These are phyloP conservation scores for Anhinga anhinga DNA, from an alignment of 2,113 vertebrate species.

Conservation along the genomic window DNA sequence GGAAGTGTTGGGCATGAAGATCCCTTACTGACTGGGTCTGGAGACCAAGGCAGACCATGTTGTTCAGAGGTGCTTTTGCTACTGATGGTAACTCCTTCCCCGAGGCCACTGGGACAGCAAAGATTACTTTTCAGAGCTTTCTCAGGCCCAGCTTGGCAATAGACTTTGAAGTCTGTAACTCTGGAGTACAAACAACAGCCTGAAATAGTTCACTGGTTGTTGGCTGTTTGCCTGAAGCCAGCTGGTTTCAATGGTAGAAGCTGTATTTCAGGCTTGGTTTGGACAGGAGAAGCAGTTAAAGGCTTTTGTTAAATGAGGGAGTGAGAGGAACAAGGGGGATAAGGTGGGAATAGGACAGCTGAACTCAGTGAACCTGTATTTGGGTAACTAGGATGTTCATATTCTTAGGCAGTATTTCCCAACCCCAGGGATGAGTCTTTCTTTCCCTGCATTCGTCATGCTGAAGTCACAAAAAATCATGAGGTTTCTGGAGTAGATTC, in stretches of 20 bases:
- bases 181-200: neutral
- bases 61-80: neutral
- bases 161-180: neutral
- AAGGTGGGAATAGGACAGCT: neutral
- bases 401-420: neutral
- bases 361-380: neutral
- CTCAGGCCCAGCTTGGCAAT: neutral
- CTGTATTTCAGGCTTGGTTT: neutral
- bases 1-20: neutral
- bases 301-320: neutral
- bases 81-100: neutral
- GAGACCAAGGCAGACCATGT: neutral
- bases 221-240: conserved; percentile 8
- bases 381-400: neutral
- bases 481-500: neutral
- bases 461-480: neutral
- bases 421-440: neutral
- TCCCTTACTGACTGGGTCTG: neutral
- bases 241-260: neutral
- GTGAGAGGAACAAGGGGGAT: neutral
- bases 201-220: conserved; percentile 5
- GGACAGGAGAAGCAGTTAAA: neutral
- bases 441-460: neutral
- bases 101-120: neutral
- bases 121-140: neutral